Evolutionary conservation across 1,140 invertebrate genomes (phyloP).

Genomic region (Drosophila sucinea): DNA sequence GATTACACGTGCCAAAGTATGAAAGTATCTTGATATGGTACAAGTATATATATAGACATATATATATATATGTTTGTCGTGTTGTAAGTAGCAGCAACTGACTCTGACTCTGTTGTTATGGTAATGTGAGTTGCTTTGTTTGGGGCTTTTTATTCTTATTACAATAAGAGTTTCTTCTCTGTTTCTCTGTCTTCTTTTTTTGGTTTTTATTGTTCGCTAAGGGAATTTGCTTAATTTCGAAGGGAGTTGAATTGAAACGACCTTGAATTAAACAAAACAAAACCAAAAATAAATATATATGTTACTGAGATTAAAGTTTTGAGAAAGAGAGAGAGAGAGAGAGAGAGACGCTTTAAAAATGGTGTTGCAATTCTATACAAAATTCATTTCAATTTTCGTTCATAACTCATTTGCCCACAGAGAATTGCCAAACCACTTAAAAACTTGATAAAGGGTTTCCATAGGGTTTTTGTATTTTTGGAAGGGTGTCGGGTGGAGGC

Average conservation of each 20-base stretch:
- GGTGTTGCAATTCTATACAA: not conserved
- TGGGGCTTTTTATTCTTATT: constrained; percentile 49
- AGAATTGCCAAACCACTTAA: not conserved
- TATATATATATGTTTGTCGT: constrained; percentile 40
- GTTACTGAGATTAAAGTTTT: not conserved
- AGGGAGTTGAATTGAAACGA: constrained; percentile 23
- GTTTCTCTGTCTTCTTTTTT: constrained; percentile 7
- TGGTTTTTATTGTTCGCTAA: constrained; percentile 41
- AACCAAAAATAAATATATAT: not conserved
- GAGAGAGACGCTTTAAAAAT: not conserved
- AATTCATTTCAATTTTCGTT: not conserved
- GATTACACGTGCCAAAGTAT: constrained; percentile 19
- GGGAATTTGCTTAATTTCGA: constrained; percentile 21
- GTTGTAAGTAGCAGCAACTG: constrained; percentile 9
- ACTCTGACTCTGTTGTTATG: constrained; percentile 28
- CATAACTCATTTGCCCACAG: not conserved
- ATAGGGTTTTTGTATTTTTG: not conserved
- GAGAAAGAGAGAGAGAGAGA: constrained; percentile 1
- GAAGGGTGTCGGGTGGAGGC: not conserved
- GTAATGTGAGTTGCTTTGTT: constrained; percentile 58
- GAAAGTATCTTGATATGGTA: constrained; percentile 3
- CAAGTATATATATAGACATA: not conserved
- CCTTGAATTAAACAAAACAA: constrained; percentile 10
- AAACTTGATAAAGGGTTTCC: not conserved
- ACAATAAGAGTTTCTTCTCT: constrained; percentile 37